Conservation (phyloP, 2,797 vertebrate species). For the Dryobates pubescens region DNA sequence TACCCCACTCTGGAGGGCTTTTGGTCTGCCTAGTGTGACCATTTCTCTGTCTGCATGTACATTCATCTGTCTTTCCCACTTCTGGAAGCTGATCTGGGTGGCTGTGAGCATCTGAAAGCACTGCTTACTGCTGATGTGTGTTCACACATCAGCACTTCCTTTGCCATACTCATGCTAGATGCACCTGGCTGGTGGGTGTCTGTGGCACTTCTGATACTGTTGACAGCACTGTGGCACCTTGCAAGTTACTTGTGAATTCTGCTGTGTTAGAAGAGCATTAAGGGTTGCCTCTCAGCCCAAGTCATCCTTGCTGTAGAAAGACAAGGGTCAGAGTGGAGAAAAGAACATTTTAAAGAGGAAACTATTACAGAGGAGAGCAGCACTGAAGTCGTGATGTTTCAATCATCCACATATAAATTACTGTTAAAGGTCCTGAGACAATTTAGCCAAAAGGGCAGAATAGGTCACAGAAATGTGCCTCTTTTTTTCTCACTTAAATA, state of each 20-base stretch:
- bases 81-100: neutral
- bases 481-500: neutral
- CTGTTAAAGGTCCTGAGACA: neutral
- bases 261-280: neutral
- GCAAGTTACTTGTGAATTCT: neutral
- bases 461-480: neutral
- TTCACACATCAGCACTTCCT: neutral
- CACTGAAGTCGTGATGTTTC: neutral
- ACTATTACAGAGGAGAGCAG: neutral
- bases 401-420: neutral
- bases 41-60: neutral
- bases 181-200: neutral
- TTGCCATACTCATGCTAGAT: neutral
- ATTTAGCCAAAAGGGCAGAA: neutral
- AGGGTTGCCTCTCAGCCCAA: neutral
- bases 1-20: neutral
- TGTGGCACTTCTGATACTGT: neutral
- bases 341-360: neutral
- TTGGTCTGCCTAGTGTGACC: neutral
- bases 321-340: neutral
- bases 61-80: neutral
- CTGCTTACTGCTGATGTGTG: neutral
- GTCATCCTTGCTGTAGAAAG: neutral
- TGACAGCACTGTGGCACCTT: neutral
- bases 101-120: neutral